A percentile compares a stretch with the other conserved stretches of the same genome.
These are phyloP conservation scores for Cariama cristata DNA, from an alignment of 2,113 vertebrate species.

Conservation along the genomic window DNA sequence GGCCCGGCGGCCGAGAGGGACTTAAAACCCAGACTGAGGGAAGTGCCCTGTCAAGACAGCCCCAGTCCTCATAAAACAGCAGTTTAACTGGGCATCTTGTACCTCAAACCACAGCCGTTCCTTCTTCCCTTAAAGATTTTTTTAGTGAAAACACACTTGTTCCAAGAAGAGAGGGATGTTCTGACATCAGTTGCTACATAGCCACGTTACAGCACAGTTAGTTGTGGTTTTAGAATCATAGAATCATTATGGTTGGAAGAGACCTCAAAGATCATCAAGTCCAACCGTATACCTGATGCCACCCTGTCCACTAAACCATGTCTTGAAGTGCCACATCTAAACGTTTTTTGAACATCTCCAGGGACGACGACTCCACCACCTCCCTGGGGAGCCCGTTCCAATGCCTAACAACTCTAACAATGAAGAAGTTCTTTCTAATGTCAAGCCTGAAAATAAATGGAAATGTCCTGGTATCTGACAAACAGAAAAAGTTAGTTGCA, in stretches of 20 bases:
- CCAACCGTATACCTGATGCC: too few relatives aligned
- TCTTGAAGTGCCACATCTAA: too few relatives aligned
- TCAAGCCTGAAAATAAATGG: too few relatives aligned
- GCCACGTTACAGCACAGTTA: neutral
- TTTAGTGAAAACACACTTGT: neutral
- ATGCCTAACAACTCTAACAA: too few relatives aligned
- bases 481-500: neutral
- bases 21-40: too few relatives aligned
- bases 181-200: neutral
- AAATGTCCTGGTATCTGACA: neutral
- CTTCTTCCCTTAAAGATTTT: rapidly evolving
- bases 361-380: too few relatives aligned
- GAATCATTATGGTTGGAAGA: too few relatives aligned
- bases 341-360: too few relatives aligned
- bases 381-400: too few relatives aligned
- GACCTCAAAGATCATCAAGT: too few relatives aligned
- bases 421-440: too few relatives aligned
- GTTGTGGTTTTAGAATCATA: neutral
- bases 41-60: neutral
- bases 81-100: rapidly evolving
- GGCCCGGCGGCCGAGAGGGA: neutral
- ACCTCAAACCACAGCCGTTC: neutral
- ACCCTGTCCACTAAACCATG: too few relatives aligned
- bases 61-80: rapidly evolving
- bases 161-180: neutral